Conservation (phyloP, 2,888 invertebrate genomes). For the Luperina testacea region DNA sequence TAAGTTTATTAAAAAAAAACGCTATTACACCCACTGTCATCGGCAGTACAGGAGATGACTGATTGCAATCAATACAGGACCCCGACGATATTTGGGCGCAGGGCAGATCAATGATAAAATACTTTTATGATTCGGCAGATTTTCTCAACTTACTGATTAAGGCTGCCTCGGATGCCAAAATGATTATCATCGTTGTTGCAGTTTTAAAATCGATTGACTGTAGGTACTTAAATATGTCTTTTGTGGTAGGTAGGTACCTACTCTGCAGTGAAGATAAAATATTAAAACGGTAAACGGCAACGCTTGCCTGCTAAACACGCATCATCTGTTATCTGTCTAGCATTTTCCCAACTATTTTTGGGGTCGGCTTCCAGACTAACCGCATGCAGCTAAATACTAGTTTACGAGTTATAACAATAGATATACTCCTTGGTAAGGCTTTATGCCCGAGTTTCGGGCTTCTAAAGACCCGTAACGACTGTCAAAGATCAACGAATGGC, state of each 20-base stretch:
- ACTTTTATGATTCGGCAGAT: slow-evolving; percentile 63
- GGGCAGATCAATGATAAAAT: slow-evolving; percentile 66
- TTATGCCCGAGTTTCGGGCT: too few relatives aligned
- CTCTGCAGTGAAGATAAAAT: neutral
- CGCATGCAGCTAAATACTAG: neutral
- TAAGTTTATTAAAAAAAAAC: neutral
- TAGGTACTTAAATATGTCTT: neutral
- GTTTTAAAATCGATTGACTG: slow-evolving; percentile 61
- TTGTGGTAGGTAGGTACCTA: neutral
- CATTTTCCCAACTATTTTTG: neutral
- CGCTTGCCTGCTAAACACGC: neutral
- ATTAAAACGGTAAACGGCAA: neutral
- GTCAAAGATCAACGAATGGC: too few relatives aligned
- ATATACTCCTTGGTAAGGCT: too few relatives aligned
- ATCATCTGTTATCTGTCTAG: too few relatives aligned
- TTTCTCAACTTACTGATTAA: slow-evolving; percentile 63
- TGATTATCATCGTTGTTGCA: slow-evolving; percentile 61
- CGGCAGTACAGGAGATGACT: slow-evolving; percentile 59
- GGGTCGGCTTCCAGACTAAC: neutral
- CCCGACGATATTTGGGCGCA: slow-evolving; percentile 64
- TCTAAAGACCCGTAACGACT: too few relatives aligned
- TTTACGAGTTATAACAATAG: neutral
- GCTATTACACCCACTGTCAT: slow-evolving; percentile 36
- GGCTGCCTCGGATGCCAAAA: slow-evolving; percentile 57
- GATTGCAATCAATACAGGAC: slow-evolving; percentile 63